Evolutionary conservation across 2,113 vertebrate species (phyloP).

Genomic region (Lamprotornis superbus): DNA sequence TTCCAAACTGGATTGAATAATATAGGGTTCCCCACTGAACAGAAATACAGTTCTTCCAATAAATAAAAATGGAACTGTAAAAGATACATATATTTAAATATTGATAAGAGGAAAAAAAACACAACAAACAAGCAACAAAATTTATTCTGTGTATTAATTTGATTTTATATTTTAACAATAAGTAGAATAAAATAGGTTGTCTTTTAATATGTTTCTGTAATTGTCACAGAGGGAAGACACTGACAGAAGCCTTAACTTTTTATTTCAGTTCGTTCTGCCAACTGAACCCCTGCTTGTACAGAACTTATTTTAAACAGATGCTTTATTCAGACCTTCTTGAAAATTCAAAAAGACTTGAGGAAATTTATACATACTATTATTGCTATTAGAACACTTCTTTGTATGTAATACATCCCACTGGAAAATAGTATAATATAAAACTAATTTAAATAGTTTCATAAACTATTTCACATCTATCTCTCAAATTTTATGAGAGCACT

Average conservation of each 20-base stretch:
- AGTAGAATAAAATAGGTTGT: not conserved
- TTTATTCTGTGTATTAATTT: not conserved
- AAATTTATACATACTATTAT: not conserved
- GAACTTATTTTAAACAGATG: not conserved
- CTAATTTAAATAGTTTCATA: not conserved
- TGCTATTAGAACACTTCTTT: not conserved
- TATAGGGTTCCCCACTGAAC: not conserved
- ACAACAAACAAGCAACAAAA: not conserved
- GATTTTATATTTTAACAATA: not conserved
- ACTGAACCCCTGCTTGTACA: not conserved
- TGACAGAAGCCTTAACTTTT: not conserved
- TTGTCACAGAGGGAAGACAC: not conserved
- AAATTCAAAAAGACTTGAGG: not conserved
- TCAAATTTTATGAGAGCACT: not conserved
- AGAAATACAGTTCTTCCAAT: not conserved
- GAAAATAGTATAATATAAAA: not conserved
- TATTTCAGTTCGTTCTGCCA: not conserved
- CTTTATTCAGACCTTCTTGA: not conserved
- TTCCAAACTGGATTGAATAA: not conserved
- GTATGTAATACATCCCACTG: not conserved
- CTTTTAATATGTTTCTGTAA: not conserved
- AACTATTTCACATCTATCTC: not conserved
- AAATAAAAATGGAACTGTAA: not conserved
- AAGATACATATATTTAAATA: not conserved
- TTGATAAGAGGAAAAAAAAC: not conserved